phyloP scores from a whole-genome alignment of 2,888 invertebrate genomes.

The Lithophane socia region DNA sequence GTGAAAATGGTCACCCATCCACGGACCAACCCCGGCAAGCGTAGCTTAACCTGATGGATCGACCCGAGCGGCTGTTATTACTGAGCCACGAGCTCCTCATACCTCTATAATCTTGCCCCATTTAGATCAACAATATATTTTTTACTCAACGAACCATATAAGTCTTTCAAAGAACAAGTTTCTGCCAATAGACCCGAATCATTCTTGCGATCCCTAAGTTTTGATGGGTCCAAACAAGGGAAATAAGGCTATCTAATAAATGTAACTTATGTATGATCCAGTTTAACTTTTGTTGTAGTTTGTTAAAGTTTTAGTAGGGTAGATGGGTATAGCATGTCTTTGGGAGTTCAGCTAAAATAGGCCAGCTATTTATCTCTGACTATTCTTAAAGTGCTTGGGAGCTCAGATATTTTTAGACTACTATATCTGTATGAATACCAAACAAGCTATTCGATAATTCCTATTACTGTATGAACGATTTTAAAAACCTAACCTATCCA shows the following conservation, averaged over 20 bases:
- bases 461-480: too few species aligned
- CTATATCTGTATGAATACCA: too few species aligned
- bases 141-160: not conserved
- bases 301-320: conserved; percentile 20
- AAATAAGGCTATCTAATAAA: conserved; percentile 40
- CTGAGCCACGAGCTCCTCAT: too few species aligned
- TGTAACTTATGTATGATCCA: conserved; percentile 36
- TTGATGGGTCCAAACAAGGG: conserved; percentile 24
- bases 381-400: not conserved
- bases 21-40: too few species aligned
- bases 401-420: not conserved
- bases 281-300: conserved; percentile 36
- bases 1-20: too few species aligned
- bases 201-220: conserved; percentile 40
- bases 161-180: not conserved
- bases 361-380: conserved; percentile 1
- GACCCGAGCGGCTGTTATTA: too few species aligned
- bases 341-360: conserved; percentile 5
- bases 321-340: not conserved
- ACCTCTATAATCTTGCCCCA: not conserved
- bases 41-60: too few species aligned
- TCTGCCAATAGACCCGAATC: conserved; percentile 11
- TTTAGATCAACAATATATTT: conserved; percentile 1
- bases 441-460: too few species aligned
- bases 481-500: too few species aligned